Percentiles rank a stretch among this genome's conserved stretches.
These are phyloP conservation scores for Axis porcinus DNA, from an alignment of 2,113 vertebrate genomes.

Conservation along the genomic window DNA sequence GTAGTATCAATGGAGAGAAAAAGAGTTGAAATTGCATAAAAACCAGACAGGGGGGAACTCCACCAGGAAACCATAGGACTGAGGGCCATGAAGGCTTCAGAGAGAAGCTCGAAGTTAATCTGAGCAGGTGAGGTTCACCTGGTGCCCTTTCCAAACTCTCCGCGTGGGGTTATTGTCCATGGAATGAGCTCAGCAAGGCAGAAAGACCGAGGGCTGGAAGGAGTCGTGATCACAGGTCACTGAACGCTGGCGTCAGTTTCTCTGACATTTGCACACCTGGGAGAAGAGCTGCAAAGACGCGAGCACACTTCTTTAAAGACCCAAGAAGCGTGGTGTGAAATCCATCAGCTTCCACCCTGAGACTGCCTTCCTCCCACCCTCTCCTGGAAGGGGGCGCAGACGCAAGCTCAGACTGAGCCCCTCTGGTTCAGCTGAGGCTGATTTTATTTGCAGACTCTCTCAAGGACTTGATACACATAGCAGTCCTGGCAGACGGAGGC, in stretches of 20 bases:
- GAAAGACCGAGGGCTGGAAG: constrained; percentile 63
- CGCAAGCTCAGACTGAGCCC: neutral
- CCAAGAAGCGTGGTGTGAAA: accelerated
- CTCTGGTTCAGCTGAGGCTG: neutral
- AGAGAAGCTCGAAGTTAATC: neutral
- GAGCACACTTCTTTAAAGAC: constrained; percentile 23
- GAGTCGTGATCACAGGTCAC: constrained; percentile 72
- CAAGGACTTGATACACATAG: neutral
- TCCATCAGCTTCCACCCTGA: neutral
- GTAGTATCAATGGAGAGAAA: neutral
- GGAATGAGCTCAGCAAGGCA: constrained; percentile 66
- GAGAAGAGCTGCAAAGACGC: constrained; percentile 21
- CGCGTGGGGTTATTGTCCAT: neutral
- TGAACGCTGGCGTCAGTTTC: constrained; percentile 55
- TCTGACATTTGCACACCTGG: constrained; percentile 43
- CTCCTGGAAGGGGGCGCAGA: neutral
- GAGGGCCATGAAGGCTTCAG: neutral
- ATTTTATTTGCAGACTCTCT: neutral
- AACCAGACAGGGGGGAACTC: neutral
- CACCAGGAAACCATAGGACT: neutral
- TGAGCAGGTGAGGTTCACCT: neutral
- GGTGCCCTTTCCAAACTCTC: neutral
- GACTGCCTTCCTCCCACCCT: neutral
- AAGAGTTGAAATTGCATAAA: neutral
- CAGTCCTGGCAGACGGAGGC: neutral